These are phyloP conservation scores for Lophotis ruficrista DNA, from an alignment of 2,113 vertebrate genomes.

Conservation along the genomic window DNA sequence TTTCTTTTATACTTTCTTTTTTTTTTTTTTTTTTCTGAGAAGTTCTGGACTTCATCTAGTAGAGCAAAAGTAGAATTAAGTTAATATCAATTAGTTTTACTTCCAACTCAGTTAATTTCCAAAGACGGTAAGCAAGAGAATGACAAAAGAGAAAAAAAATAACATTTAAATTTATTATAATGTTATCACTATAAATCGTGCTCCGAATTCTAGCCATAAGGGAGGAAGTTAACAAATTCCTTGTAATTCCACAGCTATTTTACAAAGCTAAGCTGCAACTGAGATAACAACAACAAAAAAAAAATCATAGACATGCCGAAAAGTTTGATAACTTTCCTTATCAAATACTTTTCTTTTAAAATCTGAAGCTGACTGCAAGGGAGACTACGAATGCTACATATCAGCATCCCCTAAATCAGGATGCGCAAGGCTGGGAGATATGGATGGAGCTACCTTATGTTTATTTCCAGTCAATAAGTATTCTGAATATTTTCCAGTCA, in stretches of 20 bases:
- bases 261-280: neutral
- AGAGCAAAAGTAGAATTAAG: neutral
- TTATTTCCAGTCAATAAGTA: neutral
- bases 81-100: neutral
- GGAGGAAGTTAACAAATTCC: neutral
- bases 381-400: neutral
- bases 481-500: neutral
- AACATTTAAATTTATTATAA: neutral
- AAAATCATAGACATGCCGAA: neutral
- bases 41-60: neutral
- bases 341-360: neutral
- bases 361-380: neutral
- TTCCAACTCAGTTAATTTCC: neutral
- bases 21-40: neutral
- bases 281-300: neutral
- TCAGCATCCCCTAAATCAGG: neutral
- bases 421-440: neutral
- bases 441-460: neutral
- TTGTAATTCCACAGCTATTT: neutral
- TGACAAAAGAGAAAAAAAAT: neutral
- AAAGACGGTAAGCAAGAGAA: neutral
- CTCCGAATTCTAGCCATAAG: neutral
- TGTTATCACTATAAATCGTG: neutral
- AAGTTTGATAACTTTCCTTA: neutral
- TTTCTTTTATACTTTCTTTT: neutral